Base-by-base conservation (phyloP, 2,113 vertebrate genomes). In the Lepidothrix coronata region DNA sequence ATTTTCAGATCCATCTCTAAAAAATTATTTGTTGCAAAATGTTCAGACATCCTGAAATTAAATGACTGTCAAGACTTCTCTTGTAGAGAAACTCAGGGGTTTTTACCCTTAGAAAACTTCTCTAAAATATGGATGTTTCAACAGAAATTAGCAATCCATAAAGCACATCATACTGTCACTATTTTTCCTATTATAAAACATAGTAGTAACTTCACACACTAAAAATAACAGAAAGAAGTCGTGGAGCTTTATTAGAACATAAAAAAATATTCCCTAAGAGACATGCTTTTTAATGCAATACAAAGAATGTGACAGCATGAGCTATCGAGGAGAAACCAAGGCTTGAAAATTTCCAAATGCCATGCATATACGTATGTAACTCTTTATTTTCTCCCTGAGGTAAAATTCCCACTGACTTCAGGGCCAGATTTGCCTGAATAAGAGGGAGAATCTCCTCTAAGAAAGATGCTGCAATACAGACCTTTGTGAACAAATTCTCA, bases 121-220 rank as follows among this genome's bases (percentile, higher is more conserved):
- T 23, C 49, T 43, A 21, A 58, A 77, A 63, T 37, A 78, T 0
- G 2, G 41, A 72, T 2, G 3, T 65, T 86, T 82, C 44, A 59
- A 30, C 25, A 17, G 62, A 63, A 43, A 27, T 52, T 58, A 74
- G 27, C 20, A 49, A 68, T n/a, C 61, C 44, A 37, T 63, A 78
- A 82, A 77, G 21, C 0, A 0, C 51, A n/a, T 33, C 1, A 1
- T 39, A 65, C 6, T 54, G 30, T 39, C 49, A n/a, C 22, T 51
- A 57, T 23, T 58, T 33, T 31, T 35, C 11, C 16, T 58, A 6
- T 21, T 35, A 35, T 14, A 25, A 48, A 74, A 49, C 31, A 68
- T 1, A 63, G 23, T n/a, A 79, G 31, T 51, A 48, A 63, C 59
- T 77, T 77, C 51, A 74, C 11, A 54, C 28, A 44, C 14, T 30